Conservation (phyloP, 2,797 vertebrate species). For the Telmatherina bonti region DNA sequence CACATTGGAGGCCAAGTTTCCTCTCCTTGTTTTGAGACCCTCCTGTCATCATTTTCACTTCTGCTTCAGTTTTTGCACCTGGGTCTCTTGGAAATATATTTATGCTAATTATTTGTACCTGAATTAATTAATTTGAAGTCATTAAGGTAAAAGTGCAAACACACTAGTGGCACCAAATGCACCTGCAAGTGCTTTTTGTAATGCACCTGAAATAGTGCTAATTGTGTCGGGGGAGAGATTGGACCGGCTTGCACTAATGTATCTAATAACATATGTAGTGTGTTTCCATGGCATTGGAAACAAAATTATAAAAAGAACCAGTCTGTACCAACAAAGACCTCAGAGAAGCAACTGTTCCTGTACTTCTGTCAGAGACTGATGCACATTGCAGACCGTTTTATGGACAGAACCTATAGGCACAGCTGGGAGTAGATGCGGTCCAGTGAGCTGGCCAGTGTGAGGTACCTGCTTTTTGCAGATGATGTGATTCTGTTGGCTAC, state of each 20-base stretch:
- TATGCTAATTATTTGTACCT: conserved; percentile 42
- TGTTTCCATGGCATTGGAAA: not conserved
- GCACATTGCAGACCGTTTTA: no score
- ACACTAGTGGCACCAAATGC: not conserved
- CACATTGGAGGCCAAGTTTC: not conserved
- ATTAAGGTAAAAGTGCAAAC: conserved; percentile 6
- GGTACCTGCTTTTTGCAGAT: no score
- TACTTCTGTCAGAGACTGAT: no score
- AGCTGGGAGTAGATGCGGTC: no score
- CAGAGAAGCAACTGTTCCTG: no score
- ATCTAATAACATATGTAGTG: not conserved
- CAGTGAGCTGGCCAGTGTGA: no score
- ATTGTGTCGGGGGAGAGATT: no score
- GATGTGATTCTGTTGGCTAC: no score
- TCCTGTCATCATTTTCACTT: not conserved
- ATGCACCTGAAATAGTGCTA: not conserved
- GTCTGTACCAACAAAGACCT: not conserved
- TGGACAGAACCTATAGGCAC: no score
- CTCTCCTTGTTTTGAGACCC: not conserved
- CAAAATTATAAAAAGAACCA: not conserved
- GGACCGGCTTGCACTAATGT: not conserved
- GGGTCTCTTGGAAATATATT: conserved; percentile 36
- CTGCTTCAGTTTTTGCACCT: conserved; percentile 37
- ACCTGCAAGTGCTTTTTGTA: not conserved
- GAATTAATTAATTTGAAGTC: conserved; percentile 45